These are phyloP conservation scores for Chrysogorgia sp. DNA, from an alignment of 92 coral and sea anemone species.

Conservation along the genomic window DNA sequence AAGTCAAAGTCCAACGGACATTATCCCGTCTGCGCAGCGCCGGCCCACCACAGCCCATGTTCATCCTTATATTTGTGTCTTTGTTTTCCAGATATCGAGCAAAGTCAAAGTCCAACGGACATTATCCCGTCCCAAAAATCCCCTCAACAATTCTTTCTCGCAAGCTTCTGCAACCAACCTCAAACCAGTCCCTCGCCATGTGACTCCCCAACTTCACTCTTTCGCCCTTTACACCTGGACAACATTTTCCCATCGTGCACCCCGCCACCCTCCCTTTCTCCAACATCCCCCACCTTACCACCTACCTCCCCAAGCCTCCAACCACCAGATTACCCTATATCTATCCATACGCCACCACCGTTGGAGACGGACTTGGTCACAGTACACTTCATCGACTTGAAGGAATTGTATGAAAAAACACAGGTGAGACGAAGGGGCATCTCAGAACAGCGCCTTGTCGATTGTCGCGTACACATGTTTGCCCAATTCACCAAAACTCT, in stretches of 20 bases:
- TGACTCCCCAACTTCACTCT: conserved; percentile 22
- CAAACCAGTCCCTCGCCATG: conserved; percentile 29
- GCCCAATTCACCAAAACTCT: conserved; percentile 66
- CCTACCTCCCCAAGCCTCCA: conserved; percentile 7
- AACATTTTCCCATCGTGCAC: neutral
- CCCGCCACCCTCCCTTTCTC: conserved; percentile 4
- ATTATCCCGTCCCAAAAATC: conserved; percentile 8
- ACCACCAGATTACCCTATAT: neutral
- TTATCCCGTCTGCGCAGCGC: no score
- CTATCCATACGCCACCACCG: neutral
- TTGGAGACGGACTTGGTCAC: conserved; percentile 5
- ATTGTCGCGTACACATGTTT: conserved; percentile 82
- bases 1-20: conserved; percentile 26
- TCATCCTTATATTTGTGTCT: neutral
- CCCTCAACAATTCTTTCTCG: conserved; percentile 14
- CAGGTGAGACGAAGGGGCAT: conserved; percentile 90
- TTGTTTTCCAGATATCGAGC: conserved; percentile 5
- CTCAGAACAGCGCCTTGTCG: conserved; percentile 87
- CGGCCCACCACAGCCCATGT: no score
- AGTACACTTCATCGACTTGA: conserved; percentile 76
- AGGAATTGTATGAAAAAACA: conserved; percentile 80
- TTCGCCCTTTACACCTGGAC: conserved; percentile 17
- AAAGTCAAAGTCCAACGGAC: conserved; percentile 26
- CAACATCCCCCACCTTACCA: conserved; percentile 8
- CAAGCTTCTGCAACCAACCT: neutral